These are phyloP conservation scores for Ceyx margarethae DNA, from an alignment of 2,113 vertebrate genomes.

Conservation along the genomic window DNA sequence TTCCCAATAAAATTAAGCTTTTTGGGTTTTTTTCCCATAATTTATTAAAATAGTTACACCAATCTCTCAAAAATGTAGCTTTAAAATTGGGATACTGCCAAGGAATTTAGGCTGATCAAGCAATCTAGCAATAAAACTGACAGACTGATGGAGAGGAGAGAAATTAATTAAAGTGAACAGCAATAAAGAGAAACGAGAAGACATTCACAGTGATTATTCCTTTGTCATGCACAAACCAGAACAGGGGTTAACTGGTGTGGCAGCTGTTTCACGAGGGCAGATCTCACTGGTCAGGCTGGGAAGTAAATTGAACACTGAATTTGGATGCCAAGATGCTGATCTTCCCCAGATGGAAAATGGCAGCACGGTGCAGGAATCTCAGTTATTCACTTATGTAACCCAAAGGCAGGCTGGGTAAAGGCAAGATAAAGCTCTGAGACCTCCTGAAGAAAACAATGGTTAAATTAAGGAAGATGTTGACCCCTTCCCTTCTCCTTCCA, in stretches of 20 bases:
- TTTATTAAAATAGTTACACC: not conserved
- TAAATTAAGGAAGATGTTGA: no score
- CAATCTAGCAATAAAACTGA: conserved; percentile 27
- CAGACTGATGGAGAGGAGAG: conserved; percentile 4
- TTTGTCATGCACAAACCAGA: not conserved
- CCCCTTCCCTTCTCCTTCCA: no score
- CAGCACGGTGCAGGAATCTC: not conserved
- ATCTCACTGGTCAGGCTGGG: not conserved
- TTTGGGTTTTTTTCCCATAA: not conserved
- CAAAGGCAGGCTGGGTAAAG: no score
- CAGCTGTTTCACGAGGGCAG: not conserved
- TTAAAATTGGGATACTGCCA: not conserved
- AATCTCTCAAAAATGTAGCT: not conserved
- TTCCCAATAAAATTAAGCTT: not conserved
- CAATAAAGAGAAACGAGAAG: conserved; percentile 4
- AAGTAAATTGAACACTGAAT: conserved; percentile 2
- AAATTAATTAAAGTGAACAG: conserved; percentile 27
- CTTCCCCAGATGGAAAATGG: not conserved
- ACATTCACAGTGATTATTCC: not conserved
- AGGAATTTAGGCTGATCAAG: conserved; percentile 29
- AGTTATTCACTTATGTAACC: not conserved
- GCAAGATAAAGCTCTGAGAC: no score
- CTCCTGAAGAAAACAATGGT: no score
- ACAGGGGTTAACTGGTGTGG: conserved; percentile 1
- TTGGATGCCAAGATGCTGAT: not conserved